Evolutionary conservation across 1,140 invertebrate species (phyloP).

Genomic region (Eciton burchellii): DNA sequence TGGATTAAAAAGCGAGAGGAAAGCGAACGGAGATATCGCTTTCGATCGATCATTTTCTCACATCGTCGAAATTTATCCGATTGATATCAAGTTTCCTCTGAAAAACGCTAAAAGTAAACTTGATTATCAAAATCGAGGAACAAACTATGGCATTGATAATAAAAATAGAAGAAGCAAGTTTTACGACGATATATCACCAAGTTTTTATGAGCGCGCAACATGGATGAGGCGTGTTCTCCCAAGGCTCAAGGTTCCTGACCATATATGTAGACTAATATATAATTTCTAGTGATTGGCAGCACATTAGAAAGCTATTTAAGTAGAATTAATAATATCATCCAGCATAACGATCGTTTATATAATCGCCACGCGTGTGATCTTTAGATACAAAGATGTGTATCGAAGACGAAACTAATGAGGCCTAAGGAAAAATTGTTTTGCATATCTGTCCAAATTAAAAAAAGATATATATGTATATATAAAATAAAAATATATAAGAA

Average conservation of each 20-base stretch:
- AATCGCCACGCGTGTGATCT: neutral
- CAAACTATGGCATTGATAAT: neutral
- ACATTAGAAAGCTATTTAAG: constrained; percentile 40
- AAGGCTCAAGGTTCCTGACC: neutral
- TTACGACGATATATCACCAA: neutral
- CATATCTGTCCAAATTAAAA: neutral
- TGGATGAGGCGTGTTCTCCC: constrained; percentile 4
- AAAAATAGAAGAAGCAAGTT: constrained; percentile 3
- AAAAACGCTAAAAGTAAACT: neutral
- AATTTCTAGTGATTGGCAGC: constrained; percentile 24
- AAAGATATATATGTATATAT: neutral
- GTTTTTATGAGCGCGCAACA: constrained; percentile 6
- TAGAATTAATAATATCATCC: constrained; percentile 39
- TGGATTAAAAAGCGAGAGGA: constrained; percentile 15
- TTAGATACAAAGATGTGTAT: neutral
- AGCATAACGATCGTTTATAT: constrained; percentile 11
- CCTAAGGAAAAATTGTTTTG: neutral
- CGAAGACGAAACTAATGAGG: neutral
- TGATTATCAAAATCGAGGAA: neutral
- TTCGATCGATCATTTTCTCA: constrained; percentile 55
- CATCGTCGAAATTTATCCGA: constrained; percentile 18
- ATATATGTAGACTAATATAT: neutral
- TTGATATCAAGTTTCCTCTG: neutral
- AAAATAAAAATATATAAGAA: constrained; percentile 12
- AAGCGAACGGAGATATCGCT: constrained; percentile 32